These are phyloP conservation scores for Trachelipus rathkii DNA, from an alignment of 1,140 invertebrate species.

Conservation along the genomic window DNA sequence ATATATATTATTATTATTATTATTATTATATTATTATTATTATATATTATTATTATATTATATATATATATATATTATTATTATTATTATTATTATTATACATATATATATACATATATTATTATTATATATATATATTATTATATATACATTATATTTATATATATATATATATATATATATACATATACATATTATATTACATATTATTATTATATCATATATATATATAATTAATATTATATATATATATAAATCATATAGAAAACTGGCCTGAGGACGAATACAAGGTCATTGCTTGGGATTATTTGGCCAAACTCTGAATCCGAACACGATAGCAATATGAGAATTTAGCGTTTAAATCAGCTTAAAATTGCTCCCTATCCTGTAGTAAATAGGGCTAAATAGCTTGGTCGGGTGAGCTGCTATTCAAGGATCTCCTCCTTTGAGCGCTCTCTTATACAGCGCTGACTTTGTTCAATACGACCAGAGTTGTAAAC, in stretches of 20 bases:
- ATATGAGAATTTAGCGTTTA: not conserved
- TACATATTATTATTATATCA: not conserved
- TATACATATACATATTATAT: not conserved
- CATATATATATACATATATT: not conserved
- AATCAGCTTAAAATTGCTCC: constrained; percentile 3
- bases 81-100: no score
- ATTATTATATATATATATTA: not conserved
- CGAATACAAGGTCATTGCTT: not conserved
- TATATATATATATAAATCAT: not conserved
- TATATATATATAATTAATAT: not conserved
- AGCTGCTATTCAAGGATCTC: not conserved
- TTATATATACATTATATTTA: not conserved
- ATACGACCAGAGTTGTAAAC: not conserved
- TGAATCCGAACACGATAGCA: not conserved
- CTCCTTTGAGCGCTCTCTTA: not conserved
- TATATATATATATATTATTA: no score
- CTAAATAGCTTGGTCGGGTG: not conserved
- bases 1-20: no score
- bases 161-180: constrained; percentile 15
- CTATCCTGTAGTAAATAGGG: not conserved
- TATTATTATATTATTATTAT: no score
- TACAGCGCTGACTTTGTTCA: not conserved
- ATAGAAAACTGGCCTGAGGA: not conserved
- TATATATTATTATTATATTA: no score
- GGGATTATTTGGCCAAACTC: not conserved